A percentile compares a stretch with the other conserved stretches of the same genome.
Evolutionary conservation across 2,113 vertebrate genomes (phyloP).

Genomic region (Salvelinus alpinus): DNA sequence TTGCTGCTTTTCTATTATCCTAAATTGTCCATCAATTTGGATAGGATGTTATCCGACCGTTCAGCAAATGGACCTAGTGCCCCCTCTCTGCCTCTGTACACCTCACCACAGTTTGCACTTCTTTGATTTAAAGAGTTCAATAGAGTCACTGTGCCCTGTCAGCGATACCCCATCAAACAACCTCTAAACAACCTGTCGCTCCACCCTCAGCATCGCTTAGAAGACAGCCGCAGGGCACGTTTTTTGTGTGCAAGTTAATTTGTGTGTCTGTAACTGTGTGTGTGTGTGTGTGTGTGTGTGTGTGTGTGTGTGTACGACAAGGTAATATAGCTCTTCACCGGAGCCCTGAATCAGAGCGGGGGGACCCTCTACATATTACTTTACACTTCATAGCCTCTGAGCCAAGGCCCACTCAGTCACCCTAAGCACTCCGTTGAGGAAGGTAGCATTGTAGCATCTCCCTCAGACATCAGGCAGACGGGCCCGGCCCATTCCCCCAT

Average conservation of each 20-base stretch:
- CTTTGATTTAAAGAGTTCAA: not conserved
- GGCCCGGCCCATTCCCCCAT: constrained; percentile 27
- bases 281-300: too few species aligned
- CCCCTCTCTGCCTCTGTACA: not conserved
- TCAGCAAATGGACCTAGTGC: constrained; percentile 18
- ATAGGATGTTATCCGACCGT: not conserved
- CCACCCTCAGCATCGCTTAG: not conserved
- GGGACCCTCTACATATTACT: not conserved
- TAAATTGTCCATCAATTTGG: too few species aligned
- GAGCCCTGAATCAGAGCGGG: not conserved
- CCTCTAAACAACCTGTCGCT: not conserved
- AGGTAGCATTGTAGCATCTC: constrained; percentile 4
- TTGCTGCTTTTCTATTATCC: not conserved
- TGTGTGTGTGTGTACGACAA: too few species aligned
- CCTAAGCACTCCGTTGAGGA: constrained; percentile 19
- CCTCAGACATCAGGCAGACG: not conserved
- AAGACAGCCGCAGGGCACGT: not conserved
- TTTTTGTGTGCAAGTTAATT: too few species aligned
- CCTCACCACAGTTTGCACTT: not conserved
- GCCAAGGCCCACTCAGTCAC: constrained; percentile 35
- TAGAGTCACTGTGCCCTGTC: not conserved
- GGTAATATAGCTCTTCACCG: not conserved
- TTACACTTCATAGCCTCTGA: not conserved
- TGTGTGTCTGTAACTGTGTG: too few species aligned
- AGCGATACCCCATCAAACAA: not conserved